A percentile compares a stretch with the other conserved stretches of the same genome.
phyloP scores from a whole-genome alignment of 2,113 vertebrate species.

The Pachycephala philippinensis region DNA sequence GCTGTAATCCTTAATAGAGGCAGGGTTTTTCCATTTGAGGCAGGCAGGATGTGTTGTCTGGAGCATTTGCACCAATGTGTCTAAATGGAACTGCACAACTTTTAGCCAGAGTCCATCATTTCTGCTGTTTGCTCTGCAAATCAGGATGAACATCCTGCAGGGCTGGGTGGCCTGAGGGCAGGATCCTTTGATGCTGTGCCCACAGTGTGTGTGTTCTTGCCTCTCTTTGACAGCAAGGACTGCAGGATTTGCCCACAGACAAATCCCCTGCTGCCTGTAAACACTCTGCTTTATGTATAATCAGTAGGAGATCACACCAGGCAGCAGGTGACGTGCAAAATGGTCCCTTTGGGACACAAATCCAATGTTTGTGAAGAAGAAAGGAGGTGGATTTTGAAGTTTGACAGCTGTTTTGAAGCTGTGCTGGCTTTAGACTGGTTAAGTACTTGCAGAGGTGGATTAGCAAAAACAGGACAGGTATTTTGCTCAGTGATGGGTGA shows the following conservation, averaged over 20 bases:
- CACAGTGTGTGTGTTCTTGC: background rate
- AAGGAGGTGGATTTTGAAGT: background rate
- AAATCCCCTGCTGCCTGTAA: background rate
- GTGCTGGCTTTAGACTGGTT: background rate
- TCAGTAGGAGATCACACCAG: background rate
- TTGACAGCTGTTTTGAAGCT: background rate
- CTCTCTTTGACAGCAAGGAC: background rate
- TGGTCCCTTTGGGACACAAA: background rate
- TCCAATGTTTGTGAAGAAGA: background rate
- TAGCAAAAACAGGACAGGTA: background rate
- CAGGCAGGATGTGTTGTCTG: background rate
- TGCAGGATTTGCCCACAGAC: background rate
- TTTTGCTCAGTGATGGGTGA: background rate
- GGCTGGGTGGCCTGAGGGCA: background rate
- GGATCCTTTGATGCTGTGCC: background rate
- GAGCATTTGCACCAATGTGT: background rate
- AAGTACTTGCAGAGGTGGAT: background rate
- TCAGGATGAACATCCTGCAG: background rate
- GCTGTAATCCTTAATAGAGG: background rate
- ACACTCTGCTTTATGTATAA: background rate
- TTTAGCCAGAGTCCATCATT: background rate
- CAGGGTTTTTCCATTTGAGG: background rate
- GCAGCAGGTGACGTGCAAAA: background rate
- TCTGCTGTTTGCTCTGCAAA: background rate
- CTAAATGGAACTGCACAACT: background rate